Conservation (phyloP, 1,140 invertebrate species). For the Eciton burchellii region DNA sequence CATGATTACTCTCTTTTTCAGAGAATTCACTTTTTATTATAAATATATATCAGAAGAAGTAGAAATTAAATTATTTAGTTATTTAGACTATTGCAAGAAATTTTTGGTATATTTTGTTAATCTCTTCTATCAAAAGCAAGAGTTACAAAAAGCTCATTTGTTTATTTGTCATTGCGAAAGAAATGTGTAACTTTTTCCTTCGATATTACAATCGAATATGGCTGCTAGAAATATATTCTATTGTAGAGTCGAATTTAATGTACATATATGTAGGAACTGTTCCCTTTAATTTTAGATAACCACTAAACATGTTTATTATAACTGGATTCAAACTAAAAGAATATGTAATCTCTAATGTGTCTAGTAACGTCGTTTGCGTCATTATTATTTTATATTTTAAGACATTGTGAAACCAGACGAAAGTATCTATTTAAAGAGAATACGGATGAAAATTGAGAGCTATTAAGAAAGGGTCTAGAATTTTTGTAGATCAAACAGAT, state of each 20-base stretch:
- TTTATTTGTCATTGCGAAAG: neutral
- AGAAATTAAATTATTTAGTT: neutral
- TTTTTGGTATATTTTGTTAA: neutral
- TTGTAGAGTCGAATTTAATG: constrained; percentile 74
- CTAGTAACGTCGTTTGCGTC: constrained; percentile 76
- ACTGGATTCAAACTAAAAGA: constrained; percentile 62
- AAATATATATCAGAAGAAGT: neutral
- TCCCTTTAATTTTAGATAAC: constrained; percentile 64
- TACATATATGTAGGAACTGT: constrained; percentile 74
- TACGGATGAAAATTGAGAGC: neutral
- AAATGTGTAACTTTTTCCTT: constrained; percentile 10
- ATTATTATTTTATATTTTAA: constrained; percentile 69
- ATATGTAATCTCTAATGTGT: constrained; percentile 76
- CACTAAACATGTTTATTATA: constrained; percentile 70
- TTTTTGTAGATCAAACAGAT: constrained; percentile 18
- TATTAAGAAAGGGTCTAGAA: neutral
- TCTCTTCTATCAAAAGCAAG: neutral
- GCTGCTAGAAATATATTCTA: neutral
- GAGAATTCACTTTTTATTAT: neutral
- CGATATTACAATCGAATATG: neutral
- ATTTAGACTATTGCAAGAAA: neutral
- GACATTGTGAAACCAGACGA: constrained; percentile 25
- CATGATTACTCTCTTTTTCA: neutral
- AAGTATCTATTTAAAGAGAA: constrained; percentile 23
- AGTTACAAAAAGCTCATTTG: constrained; percentile 3